Conservation (phyloP, 1,140 invertebrate genomes). For the Orchesella cincta region DNA sequence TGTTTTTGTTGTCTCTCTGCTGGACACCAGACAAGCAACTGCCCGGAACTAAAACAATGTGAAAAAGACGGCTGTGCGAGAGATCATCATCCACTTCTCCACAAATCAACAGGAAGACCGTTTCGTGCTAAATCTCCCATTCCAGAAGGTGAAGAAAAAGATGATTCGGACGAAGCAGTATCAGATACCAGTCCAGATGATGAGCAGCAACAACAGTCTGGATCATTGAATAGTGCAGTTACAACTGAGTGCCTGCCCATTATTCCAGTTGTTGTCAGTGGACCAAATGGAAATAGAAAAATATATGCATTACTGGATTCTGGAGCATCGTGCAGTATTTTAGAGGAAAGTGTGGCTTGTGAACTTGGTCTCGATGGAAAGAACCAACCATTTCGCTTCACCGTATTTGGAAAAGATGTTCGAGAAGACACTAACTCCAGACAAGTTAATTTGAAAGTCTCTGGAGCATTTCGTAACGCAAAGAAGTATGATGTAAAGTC, state of each 20-base stretch:
- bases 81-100: background rate
- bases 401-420: background rate
- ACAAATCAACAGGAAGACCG: no score
- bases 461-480: background rate
- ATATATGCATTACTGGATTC: background rate
- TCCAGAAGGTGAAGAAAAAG: background rate
- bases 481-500: background rate
- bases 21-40: background rate
- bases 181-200: background rate
- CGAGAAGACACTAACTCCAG: background rate
- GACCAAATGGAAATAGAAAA: background rate
- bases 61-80: background rate
- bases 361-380: background rate
- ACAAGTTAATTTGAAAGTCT: background rate
- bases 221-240: background rate
- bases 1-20: background rate
- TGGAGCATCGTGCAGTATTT: background rate
- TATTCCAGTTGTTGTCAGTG: background rate
- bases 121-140: background rate
- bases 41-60: background rate
- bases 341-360: background rate
- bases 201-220: background rate
- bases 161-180: background rate
- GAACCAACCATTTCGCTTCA: background rate
- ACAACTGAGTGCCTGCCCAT: background rate